Evolutionary conservation across 2,797 vertebrate genomes (phyloP), one percentile per base, ranked within the genome.

Genomic region (Yasuhikotakia modesta): DNA sequence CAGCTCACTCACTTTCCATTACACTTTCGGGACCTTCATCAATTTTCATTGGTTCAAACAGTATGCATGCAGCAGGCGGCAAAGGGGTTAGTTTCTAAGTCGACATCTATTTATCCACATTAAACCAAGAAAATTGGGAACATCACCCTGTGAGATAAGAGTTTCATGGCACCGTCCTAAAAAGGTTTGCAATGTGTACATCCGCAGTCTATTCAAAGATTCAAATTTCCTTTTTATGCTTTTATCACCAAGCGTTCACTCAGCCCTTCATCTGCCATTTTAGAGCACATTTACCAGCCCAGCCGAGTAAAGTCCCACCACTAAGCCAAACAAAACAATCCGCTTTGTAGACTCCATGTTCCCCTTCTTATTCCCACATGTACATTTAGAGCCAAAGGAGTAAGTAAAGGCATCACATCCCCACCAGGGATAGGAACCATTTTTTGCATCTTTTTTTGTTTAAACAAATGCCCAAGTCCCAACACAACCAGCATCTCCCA

Each of bases 221-320:
- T 94, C 87, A 92, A 92, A 91, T 87, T 87, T 84, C 87, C 91
- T 92, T 92, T 92, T 92, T 89, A 91, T 92, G 92, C 92, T 94
- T 94, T 93, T 94, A 93, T 92, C 93, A 94, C 92, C 91, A 86
- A 90, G 86, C 90, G 81, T 90, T 87, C 69, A 69, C 58, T 63
- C 67, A 50, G 82, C 76, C 78, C 84, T 85, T 69, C 79, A 87
- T 83, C 89, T 89, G 90, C 88, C 89, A 87, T 82, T 71, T 88
- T 78, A 73, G 84, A 83, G 83, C 87, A 90, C 85, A 87, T 88
- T 88, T 80, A 82, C 79, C 63, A 76, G 78, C 82, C 84, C 82
- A 78, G 82, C 87, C 82, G 79, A 87, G 86, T 89, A 79, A 90
- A 90, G 88, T 83, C 81, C 74, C 61, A 81, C 85, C 84, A 76